Conservation (phyloP, 2,113 vertebrate species). For the Varanus salvator region DNA sequence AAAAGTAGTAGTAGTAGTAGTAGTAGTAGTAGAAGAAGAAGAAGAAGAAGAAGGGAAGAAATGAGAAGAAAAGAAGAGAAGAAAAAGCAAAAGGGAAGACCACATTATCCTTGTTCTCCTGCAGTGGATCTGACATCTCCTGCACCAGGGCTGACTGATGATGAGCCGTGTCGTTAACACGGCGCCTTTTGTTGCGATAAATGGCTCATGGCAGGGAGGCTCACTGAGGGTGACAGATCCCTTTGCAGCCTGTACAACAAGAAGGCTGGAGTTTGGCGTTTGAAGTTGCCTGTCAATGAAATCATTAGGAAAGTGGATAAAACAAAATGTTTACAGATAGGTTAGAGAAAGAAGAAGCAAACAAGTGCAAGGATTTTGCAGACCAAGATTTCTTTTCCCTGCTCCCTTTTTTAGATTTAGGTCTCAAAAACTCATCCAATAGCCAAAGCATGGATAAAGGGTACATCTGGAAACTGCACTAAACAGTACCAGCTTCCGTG, state of each 20-base stretch:
- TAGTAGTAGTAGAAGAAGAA: too few relatives aligned
- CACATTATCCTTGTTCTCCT: slow-evolving; percentile 63
- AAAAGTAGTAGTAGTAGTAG: too few relatives aligned
- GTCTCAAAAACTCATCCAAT: slow-evolving; percentile 3
- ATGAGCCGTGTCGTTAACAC: slow-evolving; percentile 54
- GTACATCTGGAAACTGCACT: not conserved
- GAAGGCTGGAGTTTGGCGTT: slow-evolving; percentile 53
- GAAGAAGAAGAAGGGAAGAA: not conserved
- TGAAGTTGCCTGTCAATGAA: slow-evolving; percentile 57
- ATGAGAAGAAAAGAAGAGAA: not conserved
- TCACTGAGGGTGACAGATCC: slow-evolving; percentile 43
- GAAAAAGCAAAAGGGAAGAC: slow-evolving; percentile 29
- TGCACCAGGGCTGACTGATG: slow-evolving; percentile 64
- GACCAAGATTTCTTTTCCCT: not conserved
- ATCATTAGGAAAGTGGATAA: slow-evolving; percentile 42
- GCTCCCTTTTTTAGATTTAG: not conserved
- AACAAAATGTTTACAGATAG: slow-evolving; percentile 50
- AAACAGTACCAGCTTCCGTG: not conserved
- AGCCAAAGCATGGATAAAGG: not conserved
- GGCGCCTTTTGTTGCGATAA: slow-evolving; percentile 62
- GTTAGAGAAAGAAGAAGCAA: slow-evolving; percentile 29
- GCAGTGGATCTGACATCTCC: slow-evolving; percentile 64
- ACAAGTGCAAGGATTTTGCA: slow-evolving; percentile 21
- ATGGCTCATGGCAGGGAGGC: slow-evolving; percentile 66
- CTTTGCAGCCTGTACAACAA: slow-evolving; percentile 45